Base-by-base conservation (phyloP, 2,888 invertebrate genomes). In the Bombylius discolor region DNA sequence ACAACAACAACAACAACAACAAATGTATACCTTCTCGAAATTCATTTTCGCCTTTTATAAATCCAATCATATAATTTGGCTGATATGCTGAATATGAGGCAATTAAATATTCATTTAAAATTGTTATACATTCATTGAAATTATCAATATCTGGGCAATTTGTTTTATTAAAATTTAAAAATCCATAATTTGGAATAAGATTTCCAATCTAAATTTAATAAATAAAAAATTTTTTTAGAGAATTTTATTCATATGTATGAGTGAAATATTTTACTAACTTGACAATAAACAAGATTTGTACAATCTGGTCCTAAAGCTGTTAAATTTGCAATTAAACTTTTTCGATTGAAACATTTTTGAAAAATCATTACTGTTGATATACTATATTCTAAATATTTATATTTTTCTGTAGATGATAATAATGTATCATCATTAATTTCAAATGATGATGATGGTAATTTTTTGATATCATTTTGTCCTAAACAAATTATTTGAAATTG, bases 41-140 rank as follows among this genome's bases (percentile, higher is more conserved):
- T 14, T 49, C 46, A n/a, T 56, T 58, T 12, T 51, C 55, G 4
- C 44, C 51, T 14, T 61, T 63, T 54, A 70, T 67, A 62, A 68
- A 68, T 36, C 66, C 65, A 64, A 70, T 66, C 59, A 81, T 76
- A 51, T 78, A 68, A 52, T 76, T 76, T 6, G 84, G 83, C 64
- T 80, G 77, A 64, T 82, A 80, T 5, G 85, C 82, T 0, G 81
- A 78, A 67, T 81, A 85, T 36, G 77, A 75, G 36, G 84, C 67
- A 53, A 85, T 70, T 51, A 84, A 64, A 59, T 78, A 78, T 59
- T 83, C 83, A 67, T 83, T 80, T 50, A 85, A 65, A 49, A 79
- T 77, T 32, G 78, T 76, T 52, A 84, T 66, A 12, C 67, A 63
- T 34, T 70, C 71, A 1, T 63, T 53, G 32, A 68, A 67, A 59